phyloP scores from a whole-genome alignment of 2,113 vertebrate species.

The Cyprinodon brontotheroides region DNA sequence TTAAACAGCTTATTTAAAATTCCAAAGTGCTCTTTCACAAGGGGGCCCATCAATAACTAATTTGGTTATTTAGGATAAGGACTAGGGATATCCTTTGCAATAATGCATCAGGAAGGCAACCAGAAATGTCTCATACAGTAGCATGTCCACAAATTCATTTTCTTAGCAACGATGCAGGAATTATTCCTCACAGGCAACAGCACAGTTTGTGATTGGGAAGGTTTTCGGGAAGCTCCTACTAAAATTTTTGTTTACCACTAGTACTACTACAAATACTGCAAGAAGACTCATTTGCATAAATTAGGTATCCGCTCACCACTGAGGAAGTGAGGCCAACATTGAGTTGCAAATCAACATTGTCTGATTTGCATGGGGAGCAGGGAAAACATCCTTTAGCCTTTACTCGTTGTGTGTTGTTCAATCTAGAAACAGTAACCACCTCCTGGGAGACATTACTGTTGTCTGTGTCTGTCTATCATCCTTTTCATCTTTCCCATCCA shows the following conservation, averaged over 20 bases:
- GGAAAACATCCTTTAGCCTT: conserved; percentile 29
- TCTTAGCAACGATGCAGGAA: background rate
- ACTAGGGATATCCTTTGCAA: background rate
- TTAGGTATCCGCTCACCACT: conserved; percentile 63
- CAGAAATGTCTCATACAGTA: background rate
- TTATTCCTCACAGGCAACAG: conserved; percentile 11
- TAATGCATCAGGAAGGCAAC: background rate
- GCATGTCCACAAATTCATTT: background rate
- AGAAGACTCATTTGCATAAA: conserved; percentile 68
- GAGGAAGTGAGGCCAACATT: conserved; percentile 55
- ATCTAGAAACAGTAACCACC: conserved; percentile 27
- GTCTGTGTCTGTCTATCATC: conserved; percentile 10
- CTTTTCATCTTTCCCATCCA: conserved; percentile 38
- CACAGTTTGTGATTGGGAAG: conserved; percentile 14
- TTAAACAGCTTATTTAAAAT: conserved; percentile 22
- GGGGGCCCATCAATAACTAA: conserved; percentile 8
- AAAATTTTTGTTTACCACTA: background rate
- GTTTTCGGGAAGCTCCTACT: conserved; percentile 19
- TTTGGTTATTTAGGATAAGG: background rate
- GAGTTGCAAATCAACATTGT: conserved; percentile 69
- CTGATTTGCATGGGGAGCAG: conserved; percentile 60
- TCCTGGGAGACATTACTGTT: conserved; percentile 23
- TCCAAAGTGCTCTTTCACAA: background rate
- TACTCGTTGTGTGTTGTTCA: conserved; percentile 33
- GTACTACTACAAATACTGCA: conserved; percentile 11